These are phyloP conservation scores for Ferrisia virgata DNA, from an alignment of 2,888 invertebrate species.

Conservation along the genomic window DNA sequence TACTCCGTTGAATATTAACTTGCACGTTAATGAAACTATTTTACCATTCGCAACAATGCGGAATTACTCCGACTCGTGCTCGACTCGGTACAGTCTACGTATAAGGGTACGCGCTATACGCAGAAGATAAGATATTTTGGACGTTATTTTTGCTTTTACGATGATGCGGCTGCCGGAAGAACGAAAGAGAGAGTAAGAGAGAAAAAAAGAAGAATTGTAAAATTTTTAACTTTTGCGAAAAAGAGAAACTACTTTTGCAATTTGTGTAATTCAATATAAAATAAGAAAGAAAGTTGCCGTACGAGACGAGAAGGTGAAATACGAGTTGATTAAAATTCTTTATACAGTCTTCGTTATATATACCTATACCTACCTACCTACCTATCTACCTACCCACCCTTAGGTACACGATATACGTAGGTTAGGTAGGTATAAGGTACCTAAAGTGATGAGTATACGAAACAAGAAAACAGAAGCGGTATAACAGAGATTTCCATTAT, in stretches of 20 bases:
- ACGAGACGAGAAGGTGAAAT: background rate
- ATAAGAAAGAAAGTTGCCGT: background rate
- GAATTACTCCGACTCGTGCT: background rate
- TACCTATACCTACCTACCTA: too few relatives aligned
- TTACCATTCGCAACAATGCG: background rate
- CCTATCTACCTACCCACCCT: too few relatives aligned
- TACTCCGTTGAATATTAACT: background rate
- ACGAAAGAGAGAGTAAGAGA: background rate
- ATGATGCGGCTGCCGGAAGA: background rate
- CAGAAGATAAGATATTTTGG: background rate
- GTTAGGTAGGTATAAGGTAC: too few relatives aligned
- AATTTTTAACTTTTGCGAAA: background rate
- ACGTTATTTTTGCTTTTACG: background rate
- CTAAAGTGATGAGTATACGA: background rate
- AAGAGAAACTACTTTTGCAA: background rate
- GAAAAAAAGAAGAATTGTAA: background rate
- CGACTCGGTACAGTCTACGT: background rate
- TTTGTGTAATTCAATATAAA: background rate
- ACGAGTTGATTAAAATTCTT: background rate
- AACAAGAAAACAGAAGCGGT: background rate
- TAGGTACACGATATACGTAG: too few relatives aligned
- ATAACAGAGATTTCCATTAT: background rate
- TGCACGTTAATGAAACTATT: slow-evolving; percentile 16
- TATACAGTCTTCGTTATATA: background rate
- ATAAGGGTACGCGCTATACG: too few relatives aligned